Evolutionary conservation across 2,888 invertebrate genomes (phyloP), one percentile per base, ranked within the genome.

Genomic region (Digitonthophagus gazella): DNA sequence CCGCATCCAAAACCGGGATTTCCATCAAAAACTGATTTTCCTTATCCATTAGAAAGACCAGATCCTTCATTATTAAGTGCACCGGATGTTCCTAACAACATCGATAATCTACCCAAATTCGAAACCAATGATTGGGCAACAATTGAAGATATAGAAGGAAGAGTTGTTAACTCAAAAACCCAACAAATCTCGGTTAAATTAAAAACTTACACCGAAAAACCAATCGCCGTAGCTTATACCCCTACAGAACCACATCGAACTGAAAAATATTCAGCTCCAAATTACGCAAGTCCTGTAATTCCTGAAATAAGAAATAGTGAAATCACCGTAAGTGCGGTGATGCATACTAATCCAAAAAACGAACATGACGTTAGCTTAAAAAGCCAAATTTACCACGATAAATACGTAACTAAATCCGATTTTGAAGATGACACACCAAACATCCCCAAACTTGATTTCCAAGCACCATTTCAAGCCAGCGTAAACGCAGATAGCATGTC

Each of bases 381-480:
- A 61, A 44, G 28, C 11, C 67, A 72, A 58, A 58, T 71, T 18
- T 71, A 75, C 14, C 67, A 74, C 19, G 70, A 74, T 57, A 67
- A 67, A 28, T 64, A 68, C 58, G 70, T 72, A 16, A 70, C 70
- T 44, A 70, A 57, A 55, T 68, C 68, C 16, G 71, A 71, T 58
- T 67, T 72, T 1, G 74, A 75, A 56, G 70, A 71, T 3, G 74
- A 75, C 63, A 72, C 73, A 6, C 73, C 74, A 11, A 72, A 84
- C 2, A 81, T 82, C 1, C 83, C 85, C 2, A 82, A 85, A 2
- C 82, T 84, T 71, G 88, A 87, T 71, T 90, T 90, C 74, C 88
- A 89, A 85, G 90, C 90, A 0, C 90, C 90, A 0, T 90, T 90
- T 75, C 87, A 89, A 61, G 90, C 91, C 0, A 90, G 90, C 74